These are phyloP conservation scores for Mormoops blainvillei DNA, from an alignment of 2,113 vertebrate species.

Conservation along the genomic window DNA sequence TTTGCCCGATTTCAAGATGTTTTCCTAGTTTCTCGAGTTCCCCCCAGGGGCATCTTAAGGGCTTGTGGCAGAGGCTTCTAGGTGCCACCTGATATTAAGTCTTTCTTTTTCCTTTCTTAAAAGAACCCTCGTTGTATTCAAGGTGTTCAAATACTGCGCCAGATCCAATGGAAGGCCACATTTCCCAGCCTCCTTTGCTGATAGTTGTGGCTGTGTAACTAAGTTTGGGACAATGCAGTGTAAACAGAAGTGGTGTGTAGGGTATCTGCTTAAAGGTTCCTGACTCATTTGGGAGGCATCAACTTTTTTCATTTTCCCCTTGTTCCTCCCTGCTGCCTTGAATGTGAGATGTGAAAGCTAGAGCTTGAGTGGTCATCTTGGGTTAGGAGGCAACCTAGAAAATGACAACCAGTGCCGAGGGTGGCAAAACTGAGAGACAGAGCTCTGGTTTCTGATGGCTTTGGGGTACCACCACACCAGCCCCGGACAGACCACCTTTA, in stretches of 20 bases:
- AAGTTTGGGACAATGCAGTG: not conserved
- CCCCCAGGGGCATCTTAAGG: not conserved
- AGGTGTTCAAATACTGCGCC: not conserved
- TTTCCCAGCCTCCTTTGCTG: not conserved
- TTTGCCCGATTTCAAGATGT: not conserved
- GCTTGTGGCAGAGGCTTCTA: not conserved
- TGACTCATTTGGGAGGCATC: not conserved
- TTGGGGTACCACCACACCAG: not conserved
- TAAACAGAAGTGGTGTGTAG: not conserved
- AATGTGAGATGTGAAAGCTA: not conserved
- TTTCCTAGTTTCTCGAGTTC: conserved; percentile 1
- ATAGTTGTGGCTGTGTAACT: not conserved
- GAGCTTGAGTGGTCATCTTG: not conserved
- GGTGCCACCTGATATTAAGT: not conserved
- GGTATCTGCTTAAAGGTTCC: not conserved
- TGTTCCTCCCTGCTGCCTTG: not conserved
- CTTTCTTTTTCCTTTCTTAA: not conserved
- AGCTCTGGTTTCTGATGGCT: not conserved
- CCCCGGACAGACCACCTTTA: not conserved
- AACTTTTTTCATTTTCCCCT: not conserved
- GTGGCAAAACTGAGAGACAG: not conserved
- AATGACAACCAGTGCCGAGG: not conserved
- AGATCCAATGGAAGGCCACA: not conserved
- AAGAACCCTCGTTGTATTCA: not conserved
- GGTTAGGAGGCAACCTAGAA: not conserved